These are phyloP conservation scores for Actinia tenebrosa DNA, from an alignment of 64 coral and sea anemone species.

Conservation along the genomic window DNA sequence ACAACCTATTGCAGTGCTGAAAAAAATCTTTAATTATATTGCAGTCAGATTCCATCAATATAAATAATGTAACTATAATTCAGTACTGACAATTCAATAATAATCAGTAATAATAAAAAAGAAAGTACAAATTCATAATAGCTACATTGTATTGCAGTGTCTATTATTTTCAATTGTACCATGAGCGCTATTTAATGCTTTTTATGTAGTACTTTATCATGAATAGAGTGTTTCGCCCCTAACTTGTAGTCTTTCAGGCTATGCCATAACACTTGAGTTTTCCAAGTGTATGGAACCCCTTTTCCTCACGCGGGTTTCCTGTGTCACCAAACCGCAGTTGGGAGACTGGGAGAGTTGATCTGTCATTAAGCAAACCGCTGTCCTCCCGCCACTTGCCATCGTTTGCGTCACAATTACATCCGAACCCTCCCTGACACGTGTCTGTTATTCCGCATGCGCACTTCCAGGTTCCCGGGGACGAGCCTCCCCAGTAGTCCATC, in stretches of 20 bases:
- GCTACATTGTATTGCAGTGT: too few relatives aligned
- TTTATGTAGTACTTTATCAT: too few relatives aligned
- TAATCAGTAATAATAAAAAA: too few relatives aligned
- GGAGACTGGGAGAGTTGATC: conserved; percentile 41
- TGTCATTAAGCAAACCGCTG: conserved; percentile 46
- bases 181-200: too few relatives aligned
- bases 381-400: conserved; percentile 56
- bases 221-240: not conserved
- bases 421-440: conserved; percentile 12
- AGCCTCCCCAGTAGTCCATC: conserved; percentile 67
- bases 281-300: conserved; percentile 53
- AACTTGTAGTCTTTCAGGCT: not conserved
- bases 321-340: conserved; percentile 58
- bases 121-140: too few relatives aligned
- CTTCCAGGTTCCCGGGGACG: not conserved
- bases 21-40: too few relatives aligned
- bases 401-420: conserved; percentile 54
- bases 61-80: too few relatives aligned
- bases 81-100: too few relatives aligned
- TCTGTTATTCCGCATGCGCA: conserved; percentile 54
- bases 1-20: too few relatives aligned
- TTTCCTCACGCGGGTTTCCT: conserved; percentile 37
- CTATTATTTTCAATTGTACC: too few relatives aligned
- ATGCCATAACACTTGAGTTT: conserved; percentile 51
- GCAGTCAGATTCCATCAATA: too few relatives aligned